Evolutionary conservation across 2,888 invertebrate species (phyloP), one percentile per base, ranked within the genome.

Genomic region (Linnaemya vulpina): DNA sequence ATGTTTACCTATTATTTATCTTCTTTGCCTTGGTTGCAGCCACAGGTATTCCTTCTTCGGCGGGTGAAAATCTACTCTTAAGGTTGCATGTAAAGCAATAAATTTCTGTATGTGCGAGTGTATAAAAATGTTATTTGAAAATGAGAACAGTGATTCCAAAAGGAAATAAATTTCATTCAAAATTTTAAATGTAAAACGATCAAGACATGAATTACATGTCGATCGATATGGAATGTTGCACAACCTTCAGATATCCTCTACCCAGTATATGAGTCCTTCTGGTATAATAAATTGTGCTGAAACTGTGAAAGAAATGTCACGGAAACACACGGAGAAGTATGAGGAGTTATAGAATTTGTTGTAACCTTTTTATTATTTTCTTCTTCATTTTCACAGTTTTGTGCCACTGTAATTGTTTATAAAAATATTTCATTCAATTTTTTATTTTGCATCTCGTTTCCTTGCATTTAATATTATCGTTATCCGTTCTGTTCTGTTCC

Each of bases 341-440:
- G n/a, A n/a, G n/a, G n/a, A n/a, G n/a, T n/a, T n/a, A n/a, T n/a
- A n/a, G n/a, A n/a, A n/a, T n/a, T n/a, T n/a, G n/a, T n/a, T n/a
- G n/a, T n/a, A n/a, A n/a, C n/a, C n/a, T n/a, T n/a, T n/a, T n/a
- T n/a, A n/a, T n/a, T n/a, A n/a, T n/a, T n/a, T 58, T 3, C 2
- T 3, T 2, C n/a, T 2, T 11, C 17, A 11, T 38, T 38, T 17
- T 60, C 1, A 8, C 13, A 15, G 7, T 13, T 55, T n/a, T 75
- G 5, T 40, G 1, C 62, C 81, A 82, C 81, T 82, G 81, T 82
- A 17, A 87, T 53, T 20, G 88, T 87, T 90, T 90, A 90, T 90
- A 90, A 89, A 90, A 90, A 90, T 90, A 89, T 90, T 90, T 89
- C 88, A 89, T 89, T 90, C 87, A 88, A 88, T 88, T 90, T 90